Percentiles rank a stretch among this genome's conserved stretches.
Conservation (phyloP, 1,140 invertebrate genomes). For the Stegodyphus mimosarum region DNA sequence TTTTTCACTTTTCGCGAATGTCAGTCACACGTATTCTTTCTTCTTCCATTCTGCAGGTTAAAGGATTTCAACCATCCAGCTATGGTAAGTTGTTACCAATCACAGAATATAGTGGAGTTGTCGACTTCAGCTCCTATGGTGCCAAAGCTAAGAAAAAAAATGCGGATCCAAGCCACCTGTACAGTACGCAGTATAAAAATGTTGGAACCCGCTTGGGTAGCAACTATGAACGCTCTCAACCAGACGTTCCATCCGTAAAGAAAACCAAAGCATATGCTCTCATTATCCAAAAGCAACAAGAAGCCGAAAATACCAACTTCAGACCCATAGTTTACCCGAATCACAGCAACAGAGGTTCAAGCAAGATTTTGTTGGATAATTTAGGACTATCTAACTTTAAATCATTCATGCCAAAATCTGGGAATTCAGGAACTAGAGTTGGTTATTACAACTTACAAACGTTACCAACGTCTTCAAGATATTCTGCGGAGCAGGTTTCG, state of each 20-base stretch:
- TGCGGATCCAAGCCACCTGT: not conserved
- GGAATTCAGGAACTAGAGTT: not conserved
- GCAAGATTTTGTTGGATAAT: not conserved
- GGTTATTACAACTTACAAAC: not conserved
- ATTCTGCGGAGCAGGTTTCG: not conserved
- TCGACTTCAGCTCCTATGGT: not conserved
- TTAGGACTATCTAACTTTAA: not conserved
- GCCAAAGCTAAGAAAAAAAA: not conserved
- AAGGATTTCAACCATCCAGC: slow-evolving; percentile 12
- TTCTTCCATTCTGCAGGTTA: not conserved
- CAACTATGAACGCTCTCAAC: not conserved
- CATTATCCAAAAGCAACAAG: slow-evolving; percentile 20
- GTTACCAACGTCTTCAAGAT: not conserved
- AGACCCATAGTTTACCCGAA: no score
- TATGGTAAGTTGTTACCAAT: not conserved
- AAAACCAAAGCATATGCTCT: slow-evolving; percentile 16
- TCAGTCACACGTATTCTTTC: not conserved
- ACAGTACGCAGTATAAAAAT: not conserved
- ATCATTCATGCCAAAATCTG: not conserved
- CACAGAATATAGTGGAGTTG: not conserved
- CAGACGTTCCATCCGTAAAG: not conserved
- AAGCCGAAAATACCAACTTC: not conserved
- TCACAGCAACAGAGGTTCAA: not conserved
- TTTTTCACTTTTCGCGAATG: no score
- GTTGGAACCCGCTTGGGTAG: no score